Evolutionary conservation across 2,797 vertebrate genomes (phyloP).

Genomic region (Mionectes olivaceus): DNA sequence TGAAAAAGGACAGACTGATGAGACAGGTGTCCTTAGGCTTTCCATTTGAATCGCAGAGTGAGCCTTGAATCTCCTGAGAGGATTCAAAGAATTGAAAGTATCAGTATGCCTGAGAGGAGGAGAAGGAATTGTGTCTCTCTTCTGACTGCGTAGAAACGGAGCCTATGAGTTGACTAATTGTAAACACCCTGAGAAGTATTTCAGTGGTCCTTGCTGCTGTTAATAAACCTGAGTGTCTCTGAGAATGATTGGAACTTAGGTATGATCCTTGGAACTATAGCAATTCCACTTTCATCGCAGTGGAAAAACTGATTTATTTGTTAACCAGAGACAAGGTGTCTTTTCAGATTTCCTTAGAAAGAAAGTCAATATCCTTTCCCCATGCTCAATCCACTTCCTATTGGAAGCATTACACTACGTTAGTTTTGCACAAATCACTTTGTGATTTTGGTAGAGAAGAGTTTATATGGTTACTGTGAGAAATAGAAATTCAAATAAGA

Average conservation of each 20-base stretch:
- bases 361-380: not conserved
- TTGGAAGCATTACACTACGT: not conserved
- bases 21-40: not conserved
- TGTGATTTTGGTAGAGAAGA: not conserved
- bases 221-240: not conserved
- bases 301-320: not conserved
- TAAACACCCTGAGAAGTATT: not conserved
- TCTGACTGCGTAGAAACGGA: not conserved
- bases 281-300: not conserved
- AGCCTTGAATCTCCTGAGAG: not conserved
- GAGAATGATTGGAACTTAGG: not conserved
- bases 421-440: conserved; percentile 31
- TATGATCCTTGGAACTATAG: not conserved
- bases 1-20: not conserved
- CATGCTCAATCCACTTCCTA: not conserved
- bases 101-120: not conserved
- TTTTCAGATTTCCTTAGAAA: not conserved
- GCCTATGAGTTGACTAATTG: not conserved
- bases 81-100: not conserved
- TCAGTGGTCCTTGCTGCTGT: not conserved
- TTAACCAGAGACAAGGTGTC: not conserved
- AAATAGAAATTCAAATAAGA: conserved; percentile 33
- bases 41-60: fast-evolving
- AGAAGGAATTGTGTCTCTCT: not conserved
- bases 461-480: not conserved